Evolutionary conservation across 2,888 invertebrate species (phyloP).

Genomic region (Dasypolia templi): DNA sequence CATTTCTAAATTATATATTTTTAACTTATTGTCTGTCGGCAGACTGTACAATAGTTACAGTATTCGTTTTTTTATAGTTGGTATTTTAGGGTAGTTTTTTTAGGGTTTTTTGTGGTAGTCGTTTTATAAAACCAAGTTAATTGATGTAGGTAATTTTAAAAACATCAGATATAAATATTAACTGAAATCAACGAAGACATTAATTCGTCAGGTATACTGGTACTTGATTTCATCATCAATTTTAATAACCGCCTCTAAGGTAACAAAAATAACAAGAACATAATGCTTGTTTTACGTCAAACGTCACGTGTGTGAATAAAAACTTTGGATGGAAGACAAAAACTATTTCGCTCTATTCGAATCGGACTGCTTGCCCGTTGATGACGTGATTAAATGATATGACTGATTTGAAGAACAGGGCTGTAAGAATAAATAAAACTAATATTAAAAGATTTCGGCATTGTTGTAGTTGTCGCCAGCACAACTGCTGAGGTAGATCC

Average conservation of each 20-base stretch:
- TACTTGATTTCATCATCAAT: constrained; percentile 1
- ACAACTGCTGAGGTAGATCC: not conserved
- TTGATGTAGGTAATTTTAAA: not conserved
- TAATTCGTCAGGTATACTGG: too few relatives aligned
- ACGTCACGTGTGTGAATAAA: constrained; percentile 36
- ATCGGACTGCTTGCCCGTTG: not conserved
- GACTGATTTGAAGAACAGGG: not conserved
- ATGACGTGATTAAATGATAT: constrained; percentile 36
- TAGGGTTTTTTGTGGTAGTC: too few relatives aligned
- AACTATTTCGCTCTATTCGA: constrained; percentile 18
- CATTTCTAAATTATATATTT: too few relatives aligned
- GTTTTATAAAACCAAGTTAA: constrained; percentile 1
- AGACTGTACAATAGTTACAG: too few relatives aligned
- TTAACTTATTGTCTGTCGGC: too few relatives aligned
- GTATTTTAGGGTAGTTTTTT: too few relatives aligned
- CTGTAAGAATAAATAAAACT: not conserved
- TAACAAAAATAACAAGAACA: not conserved
- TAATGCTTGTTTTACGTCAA: constrained; percentile 22
- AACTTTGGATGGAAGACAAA: constrained; percentile 19
- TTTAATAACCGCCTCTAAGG: constrained; percentile 4
- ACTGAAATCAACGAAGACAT: constrained; percentile 10
- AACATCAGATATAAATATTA: constrained; percentile 2
- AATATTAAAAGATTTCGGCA: not conserved
- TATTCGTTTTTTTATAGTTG: too few relatives aligned
- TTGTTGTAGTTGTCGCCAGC: not conserved